Base-by-base conservation (phyloP, 64 coral and sea anemone genomes). In the Actinia equina region DNA sequence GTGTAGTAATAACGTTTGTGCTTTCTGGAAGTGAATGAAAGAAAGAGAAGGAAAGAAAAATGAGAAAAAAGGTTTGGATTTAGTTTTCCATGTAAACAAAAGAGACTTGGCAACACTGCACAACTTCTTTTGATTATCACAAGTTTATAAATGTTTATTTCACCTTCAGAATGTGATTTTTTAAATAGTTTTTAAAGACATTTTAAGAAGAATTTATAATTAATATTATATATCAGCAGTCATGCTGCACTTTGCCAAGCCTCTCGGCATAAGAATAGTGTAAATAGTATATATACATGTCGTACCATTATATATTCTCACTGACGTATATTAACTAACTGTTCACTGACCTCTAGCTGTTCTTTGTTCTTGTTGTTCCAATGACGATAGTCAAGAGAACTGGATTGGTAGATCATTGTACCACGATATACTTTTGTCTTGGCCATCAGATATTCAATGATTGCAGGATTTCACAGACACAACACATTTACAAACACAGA, bases 1-100 rank as follows among this genome's bases (percentile, higher is more conserved):
- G 83, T 91, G 44, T 91, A 91, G 77, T 79, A 91, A 43, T 91
- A 91, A 19, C 77, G 89, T 44, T 91, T 91, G 84, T 91, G 84
- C 55, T 71, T 86, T 45, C 89, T 91, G 77, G 25, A 41, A 74
- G n/a, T 4, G 23, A 74, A 74, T 74, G 69, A 27, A 74, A 74
- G 25, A 74, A 42, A 74, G 69, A 74, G 69, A 74, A 30, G 7
- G n/a, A 91, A 91, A 22, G 43, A 52, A 80, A 76, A 91, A 91
- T 91, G 55, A 91, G 74, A 86, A 26, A 27, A 19, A 7, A 17
- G 7, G 11, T 74, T 37, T 13, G 2, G 16, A 56, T 15, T 61
- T 0, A 62, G 22, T 7, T 22, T 17, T 14, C 54, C 54, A 56
- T 56, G n/a, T 56, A 4, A 11, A 7, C 54, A 56, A 84, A 20